Percentiles rank a stretch among this genome's conserved stretches.
phyloP scores from a whole-genome alignment of 2,888 invertebrate species.

The Nemotelus nigrinus region DNA sequence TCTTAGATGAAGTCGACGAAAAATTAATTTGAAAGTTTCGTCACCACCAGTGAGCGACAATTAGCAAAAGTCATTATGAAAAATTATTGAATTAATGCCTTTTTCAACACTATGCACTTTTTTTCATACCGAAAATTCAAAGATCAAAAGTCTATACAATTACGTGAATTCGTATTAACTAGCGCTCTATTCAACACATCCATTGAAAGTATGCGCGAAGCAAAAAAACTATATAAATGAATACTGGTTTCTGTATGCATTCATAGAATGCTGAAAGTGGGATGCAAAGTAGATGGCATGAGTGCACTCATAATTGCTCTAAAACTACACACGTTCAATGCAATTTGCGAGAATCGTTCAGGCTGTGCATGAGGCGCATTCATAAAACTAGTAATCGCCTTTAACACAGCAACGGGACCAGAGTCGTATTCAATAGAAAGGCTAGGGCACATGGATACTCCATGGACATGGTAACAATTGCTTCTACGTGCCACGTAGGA shows the following conservation, averaged over 20 bases:
- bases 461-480: slow-evolving; percentile 43
- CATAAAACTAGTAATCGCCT: slow-evolving; percentile 41
- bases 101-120: neutral
- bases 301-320: slow-evolving; percentile 29
- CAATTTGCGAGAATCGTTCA: slow-evolving; percentile 41
- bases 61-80: neutral
- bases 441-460: slow-evolving; percentile 23
- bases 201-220: slow-evolving; percentile 26
- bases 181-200: slow-evolving; percentile 15
- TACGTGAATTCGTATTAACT: slow-evolving; percentile 31
- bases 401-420: slow-evolving; percentile 11
- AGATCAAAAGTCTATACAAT: slow-evolving; percentile 16
- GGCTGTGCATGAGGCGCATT: slow-evolving; percentile 40
- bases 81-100: neutral
- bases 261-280: neutral
- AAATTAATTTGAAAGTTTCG: too few relatives aligned
- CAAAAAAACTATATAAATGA: slow-evolving; percentile 1
- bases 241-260: slow-evolving; percentile 5
- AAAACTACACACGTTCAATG: slow-evolving; percentile 36
- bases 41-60: too few relatives aligned
- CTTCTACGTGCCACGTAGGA: slow-evolving; percentile 23
- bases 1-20: too few relatives aligned
- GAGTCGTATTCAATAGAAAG: slow-evolving; percentile 11
- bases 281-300: slow-evolving; percentile 21
- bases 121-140: slow-evolving; percentile 2